Percentiles rank a stretch among this genome's conserved stretches.
phyloP scores from a whole-genome alignment of 2,113 vertebrate genomes.

The Mellivora capensis region DNA sequence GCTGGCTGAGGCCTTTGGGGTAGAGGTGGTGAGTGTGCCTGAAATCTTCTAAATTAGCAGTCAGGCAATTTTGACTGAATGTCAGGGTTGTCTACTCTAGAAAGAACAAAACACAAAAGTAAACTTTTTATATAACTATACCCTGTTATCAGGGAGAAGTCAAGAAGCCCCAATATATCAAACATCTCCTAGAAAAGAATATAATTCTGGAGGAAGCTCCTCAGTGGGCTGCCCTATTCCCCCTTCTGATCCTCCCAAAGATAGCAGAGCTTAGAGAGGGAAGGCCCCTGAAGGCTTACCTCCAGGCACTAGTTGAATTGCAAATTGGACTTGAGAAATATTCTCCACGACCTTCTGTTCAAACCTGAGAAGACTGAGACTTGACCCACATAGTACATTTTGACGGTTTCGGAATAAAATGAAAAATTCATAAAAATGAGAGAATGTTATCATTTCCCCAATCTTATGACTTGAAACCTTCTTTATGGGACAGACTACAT shows the following conservation, averaged over 20 bases:
- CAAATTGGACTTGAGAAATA: slow-evolving; percentile 63
- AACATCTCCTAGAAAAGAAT: slow-evolving; percentile 8
- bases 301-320: slow-evolving; percentile 57
- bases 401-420: slow-evolving; percentile 54
- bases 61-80: background rate
- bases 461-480: background rate
- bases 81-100: background rate
- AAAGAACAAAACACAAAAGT: slow-evolving; percentile 35
- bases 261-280: slow-evolving; percentile 35
- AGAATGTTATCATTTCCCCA: slow-evolving; percentile 55
- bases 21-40: background rate
- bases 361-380: slow-evolving; percentile 54
- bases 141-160: background rate
- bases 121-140: background rate
- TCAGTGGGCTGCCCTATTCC: background rate
- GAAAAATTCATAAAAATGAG: slow-evolving; percentile 62
- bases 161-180: background rate
- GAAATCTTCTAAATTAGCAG: background rate
- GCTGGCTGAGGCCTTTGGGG: background rate
- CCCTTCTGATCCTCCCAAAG: slow-evolving; percentile 45
- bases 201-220: background rate
- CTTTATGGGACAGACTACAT: slow-evolving; percentile 29
- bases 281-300: slow-evolving; percentile 3
- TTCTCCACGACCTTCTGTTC: slow-evolving; percentile 69
- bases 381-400: slow-evolving; percentile 60